These are phyloP conservation scores for Platorchestia sp. DNA, from an alignment of 1,140 invertebrate genomes.

Conservation along the genomic window DNA sequence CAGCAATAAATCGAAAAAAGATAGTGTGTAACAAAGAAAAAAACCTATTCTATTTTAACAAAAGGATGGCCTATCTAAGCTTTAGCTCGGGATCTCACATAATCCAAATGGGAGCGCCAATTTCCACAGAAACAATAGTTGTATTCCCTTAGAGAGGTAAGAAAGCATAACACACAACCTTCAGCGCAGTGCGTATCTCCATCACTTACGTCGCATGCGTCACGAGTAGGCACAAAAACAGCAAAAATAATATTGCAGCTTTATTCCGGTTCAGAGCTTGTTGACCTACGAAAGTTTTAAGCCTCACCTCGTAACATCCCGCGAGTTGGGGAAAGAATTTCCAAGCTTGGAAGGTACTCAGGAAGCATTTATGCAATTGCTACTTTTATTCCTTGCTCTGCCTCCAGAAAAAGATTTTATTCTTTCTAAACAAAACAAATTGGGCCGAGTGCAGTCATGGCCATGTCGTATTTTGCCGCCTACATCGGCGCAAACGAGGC, in stretches of 20 bases:
- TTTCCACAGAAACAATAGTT: no score
- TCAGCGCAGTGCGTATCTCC: no score
- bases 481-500: conserved; percentile 30
- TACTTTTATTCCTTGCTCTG: neutral
- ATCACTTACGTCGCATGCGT: no score
- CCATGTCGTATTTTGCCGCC: conserved; percentile 29
- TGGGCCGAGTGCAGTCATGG: conserved; percentile 39
- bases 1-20: no score
- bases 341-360: conserved; percentile 4
- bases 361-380: conserved; percentile 53
- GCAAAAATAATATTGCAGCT: neutral
- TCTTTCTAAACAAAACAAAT: conserved; percentile 44
- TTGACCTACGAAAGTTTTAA: neutral
- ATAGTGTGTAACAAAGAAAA: no score
- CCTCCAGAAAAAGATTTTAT: conserved; percentile 38
- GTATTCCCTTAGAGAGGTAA: no score
- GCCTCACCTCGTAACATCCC: neutral
- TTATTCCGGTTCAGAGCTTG: neutral
- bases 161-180: no score
- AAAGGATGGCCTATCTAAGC: no score
- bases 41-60: no score
- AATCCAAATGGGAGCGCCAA: no score
- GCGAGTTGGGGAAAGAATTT: neutral
- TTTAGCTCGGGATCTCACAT: no score
- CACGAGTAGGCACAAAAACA: no score